Percentiles rank a stretch among this genome's conserved stretches.
phyloP scores from a whole-genome alignment of 2,888 invertebrate species.

The Scelioninae gen. 1 region DNA sequence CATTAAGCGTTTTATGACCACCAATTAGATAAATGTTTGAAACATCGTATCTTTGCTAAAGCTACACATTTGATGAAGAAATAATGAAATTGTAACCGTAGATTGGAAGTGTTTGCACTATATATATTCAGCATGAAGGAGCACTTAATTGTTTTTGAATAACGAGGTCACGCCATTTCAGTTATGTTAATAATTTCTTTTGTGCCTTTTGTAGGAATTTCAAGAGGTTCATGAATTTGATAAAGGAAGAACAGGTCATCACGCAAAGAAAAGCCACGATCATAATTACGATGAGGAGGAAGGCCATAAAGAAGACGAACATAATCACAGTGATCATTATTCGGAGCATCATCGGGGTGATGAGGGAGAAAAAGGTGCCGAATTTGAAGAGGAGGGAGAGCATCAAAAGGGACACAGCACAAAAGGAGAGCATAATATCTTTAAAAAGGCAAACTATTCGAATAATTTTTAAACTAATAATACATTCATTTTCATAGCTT shows the following conservation, averaged over 20 bases:
- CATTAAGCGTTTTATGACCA: constrained; percentile 16
- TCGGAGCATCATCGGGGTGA: constrained; percentile 88
- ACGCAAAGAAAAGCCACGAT: constrained; percentile 88
- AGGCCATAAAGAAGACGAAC: constrained; percentile 87
- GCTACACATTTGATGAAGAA: background rate
- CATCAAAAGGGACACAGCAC: constrained; percentile 91
- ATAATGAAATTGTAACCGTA: constrained; percentile 20
- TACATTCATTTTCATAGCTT: no score
- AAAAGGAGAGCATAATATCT: constrained; percentile 90
- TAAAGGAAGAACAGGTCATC: constrained; percentile 88
- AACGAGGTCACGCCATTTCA: constrained; percentile 14
- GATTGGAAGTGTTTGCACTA: background rate
- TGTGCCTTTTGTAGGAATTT: constrained; percentile 75
- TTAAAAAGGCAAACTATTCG: constrained; percentile 86
- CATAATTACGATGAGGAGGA: constrained; percentile 88
- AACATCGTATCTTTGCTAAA: background rate
- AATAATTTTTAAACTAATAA: background rate
- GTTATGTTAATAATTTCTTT: constrained; percentile 39
- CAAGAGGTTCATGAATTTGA: constrained; percentile 87
- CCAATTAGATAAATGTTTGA: constrained; percentile 17
- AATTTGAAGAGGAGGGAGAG: constrained; percentile 88
- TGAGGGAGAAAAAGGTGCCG: constrained; percentile 87
- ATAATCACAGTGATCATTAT: constrained; percentile 88
- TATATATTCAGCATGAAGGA: constrained; percentile 3
- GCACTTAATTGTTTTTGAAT: constrained; percentile 14